Evolutionary conservation across 1,140 invertebrate genomes (phyloP).

Genomic region (Ceratina calcarata): DNA sequence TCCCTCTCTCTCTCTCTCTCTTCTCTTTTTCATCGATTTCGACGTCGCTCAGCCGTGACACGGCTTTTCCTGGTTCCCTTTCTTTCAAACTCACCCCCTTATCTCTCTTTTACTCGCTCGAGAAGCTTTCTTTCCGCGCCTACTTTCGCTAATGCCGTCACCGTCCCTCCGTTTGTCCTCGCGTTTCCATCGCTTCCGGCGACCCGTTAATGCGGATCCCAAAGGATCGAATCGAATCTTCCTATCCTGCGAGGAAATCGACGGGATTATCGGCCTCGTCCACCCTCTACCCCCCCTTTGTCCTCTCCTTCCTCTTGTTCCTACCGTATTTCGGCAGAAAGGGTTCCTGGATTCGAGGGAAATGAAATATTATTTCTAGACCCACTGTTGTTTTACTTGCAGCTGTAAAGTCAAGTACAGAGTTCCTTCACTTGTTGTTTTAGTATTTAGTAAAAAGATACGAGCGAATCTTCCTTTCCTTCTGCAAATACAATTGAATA

Average conservation of each 20-base stretch:
- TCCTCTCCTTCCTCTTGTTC: too few relatives aligned
- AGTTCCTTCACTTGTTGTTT: too few relatives aligned
- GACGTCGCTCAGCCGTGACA: slow-evolving; percentile 59
- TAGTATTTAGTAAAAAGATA: too few relatives aligned
- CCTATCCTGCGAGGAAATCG: slow-evolving; percentile 15
- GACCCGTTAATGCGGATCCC: slow-evolving; percentile 16
- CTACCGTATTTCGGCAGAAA: not conserved
- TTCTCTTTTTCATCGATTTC: slow-evolving; percentile 53
- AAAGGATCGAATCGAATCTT: not conserved
- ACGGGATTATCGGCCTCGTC: slow-evolving; percentile 24
- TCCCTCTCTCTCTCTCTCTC: slow-evolving; percentile 29
- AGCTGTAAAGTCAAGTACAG: too few relatives aligned
- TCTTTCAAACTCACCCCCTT: not conserved
- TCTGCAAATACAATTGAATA: too few relatives aligned
- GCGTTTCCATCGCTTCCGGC: slow-evolving; percentile 1
- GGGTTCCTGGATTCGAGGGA: not conserved
- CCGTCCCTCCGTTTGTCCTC: not conserved
- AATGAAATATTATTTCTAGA: too few relatives aligned
- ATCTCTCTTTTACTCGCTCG: slow-evolving; percentile 1
- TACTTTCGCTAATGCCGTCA: slow-evolving; percentile 20
- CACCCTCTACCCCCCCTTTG: too few relatives aligned
- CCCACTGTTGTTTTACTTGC: too few relatives aligned
- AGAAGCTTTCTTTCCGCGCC: slow-evolving; percentile 33
- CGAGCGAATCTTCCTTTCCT: too few relatives aligned
- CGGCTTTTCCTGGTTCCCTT: slow-evolving; percentile 49